Evolutionary conservation across 37 sponge, comb jelly and placozoan species (phyloP).

Genomic region (Amphimedon queenslandica): DNA sequence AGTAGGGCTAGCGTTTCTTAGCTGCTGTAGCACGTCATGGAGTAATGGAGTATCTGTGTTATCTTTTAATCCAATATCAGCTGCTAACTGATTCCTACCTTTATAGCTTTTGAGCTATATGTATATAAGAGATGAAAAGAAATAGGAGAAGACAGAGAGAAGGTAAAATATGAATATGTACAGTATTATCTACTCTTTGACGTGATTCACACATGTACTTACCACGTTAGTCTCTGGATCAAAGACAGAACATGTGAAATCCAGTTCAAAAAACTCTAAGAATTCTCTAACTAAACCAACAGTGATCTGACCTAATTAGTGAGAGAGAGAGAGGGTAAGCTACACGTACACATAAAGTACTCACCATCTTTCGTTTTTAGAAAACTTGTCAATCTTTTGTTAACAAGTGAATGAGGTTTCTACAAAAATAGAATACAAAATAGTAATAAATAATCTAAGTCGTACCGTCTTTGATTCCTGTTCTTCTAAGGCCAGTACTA

Average conservation of each 20-base stretch:
- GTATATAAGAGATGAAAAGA: too few species aligned
- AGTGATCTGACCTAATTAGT: constrained; percentile 44
- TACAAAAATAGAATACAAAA: constrained; percentile 26
- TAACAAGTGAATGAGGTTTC: constrained; percentile 45
- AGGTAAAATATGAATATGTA: background rate
- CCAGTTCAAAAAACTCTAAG: constrained; percentile 74
- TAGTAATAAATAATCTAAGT: too few species aligned
- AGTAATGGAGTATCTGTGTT: background rate
- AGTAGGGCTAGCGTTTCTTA: background rate
- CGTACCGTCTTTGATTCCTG: too few species aligned
- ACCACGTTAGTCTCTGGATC: constrained; percentile 79
- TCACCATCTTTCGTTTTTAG: constrained; percentile 55
- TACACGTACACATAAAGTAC: background rate
- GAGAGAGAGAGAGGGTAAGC: background rate
- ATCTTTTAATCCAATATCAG: background rate
- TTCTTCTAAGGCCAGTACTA: too few species aligned
- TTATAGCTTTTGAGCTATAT: background rate
- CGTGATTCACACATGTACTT: constrained; percentile 30
- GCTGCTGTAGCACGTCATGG: background rate
- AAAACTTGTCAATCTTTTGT: constrained; percentile 31
- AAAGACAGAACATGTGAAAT: constrained; percentile 78
- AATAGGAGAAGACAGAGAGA: background rate
- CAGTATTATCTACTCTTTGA: background rate
- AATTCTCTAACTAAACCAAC: constrained; percentile 78
- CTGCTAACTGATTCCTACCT: background rate